Evolutionary conservation across 2,888 invertebrate genomes (phyloP), one percentile per base, ranked within the genome.

Genomic region (Andricus quercusramuli): DNA sequence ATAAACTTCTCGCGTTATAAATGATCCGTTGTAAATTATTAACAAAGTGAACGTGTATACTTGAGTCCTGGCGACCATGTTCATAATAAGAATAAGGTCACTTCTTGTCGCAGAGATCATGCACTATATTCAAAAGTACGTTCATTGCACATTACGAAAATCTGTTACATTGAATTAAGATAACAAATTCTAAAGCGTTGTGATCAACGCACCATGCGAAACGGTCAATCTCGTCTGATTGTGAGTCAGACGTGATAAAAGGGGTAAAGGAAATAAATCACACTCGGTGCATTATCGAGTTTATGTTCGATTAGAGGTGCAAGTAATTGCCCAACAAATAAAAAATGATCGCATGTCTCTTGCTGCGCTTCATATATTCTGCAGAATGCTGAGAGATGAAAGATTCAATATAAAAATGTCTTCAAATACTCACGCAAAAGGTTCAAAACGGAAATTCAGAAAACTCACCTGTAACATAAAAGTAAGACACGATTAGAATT

Each of bases 11-110:
- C 25, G 5, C 25, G 25, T 25, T 22, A 62, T 62, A 62, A 25
- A 25, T 62, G 62, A 62, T 62, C 62, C 15, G 25, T 13, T 62
- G 62, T 62, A 62, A 62, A 25, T 62, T 62, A 62, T 47, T 15
- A 47, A 62, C 62, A 62, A 62, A 62, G 62, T 62, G 62, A 62
- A 62, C 25, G 62, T 62, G 25, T 62, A 62, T 62, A 25, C 62
- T 62, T 62, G 62, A 62, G 25, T 11, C 15, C 11, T 25, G 62
- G 62, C 25, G 62, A 62, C 62, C 62, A 62, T 62, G 62, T 62
- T 62, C 62, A 62, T 62, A 62, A 62, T 62, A 62, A 25, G 62
- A 62, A 25, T 62, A 62, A 62, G 62, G 62, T 62, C 62, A 62
- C 25, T 62, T 62, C 62, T 62, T 25, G 62, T 25, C 62, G 13